Base-by-base conservation (phyloP, 2,113 vertebrate genomes). In the Parus major region DNA sequence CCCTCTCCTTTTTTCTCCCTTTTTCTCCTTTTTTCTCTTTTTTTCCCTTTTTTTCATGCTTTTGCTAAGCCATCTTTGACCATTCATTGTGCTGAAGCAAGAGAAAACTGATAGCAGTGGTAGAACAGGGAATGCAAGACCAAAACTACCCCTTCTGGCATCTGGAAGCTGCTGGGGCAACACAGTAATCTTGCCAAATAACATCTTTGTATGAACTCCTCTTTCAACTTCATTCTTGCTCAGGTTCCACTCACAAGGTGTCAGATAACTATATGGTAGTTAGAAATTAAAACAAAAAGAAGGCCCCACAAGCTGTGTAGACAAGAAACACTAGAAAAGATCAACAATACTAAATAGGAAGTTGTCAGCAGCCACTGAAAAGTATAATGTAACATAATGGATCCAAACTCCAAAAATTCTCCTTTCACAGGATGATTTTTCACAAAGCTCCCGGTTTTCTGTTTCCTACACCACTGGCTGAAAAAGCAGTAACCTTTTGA, bases 281-380 rank as follows among this genome's bases (percentile, higher is more conserved):
- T 66, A 39, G 91, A 94, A 92, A 84, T 52, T 25, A 77, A 92
- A 94, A 92, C 61, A 82, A 90, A 93, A 73, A 69, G 57, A 49
- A 49, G 2, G 10, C 7, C 10, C 10, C 59, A 69, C 55, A 72
- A 65, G 16, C 10, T 88, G 59, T 55, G 27, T 25, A 70, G 79
- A 66, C 59, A 90, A 73, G 16, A 69, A 92, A 90, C 20, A 35
- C 21, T 44, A 86, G 59, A 76, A 80, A 73, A 88, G 19, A n/a
- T 16, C 56, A 59, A 33, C 68, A 70, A 44, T 60, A 55, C 47
- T 75, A 81, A 94, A 88, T 41, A 55, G 5, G 55, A 88, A 78
- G 52, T 55, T 92, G 76, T 92, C 92, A 90, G 29, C 50, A 90
- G 63, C 44, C 46, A 41, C 71, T 86, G 79, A 70, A 81, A 77